Conservation (phyloP, 2,797 vertebrate genomes). For the Sebastes trivittatus region DNA sequence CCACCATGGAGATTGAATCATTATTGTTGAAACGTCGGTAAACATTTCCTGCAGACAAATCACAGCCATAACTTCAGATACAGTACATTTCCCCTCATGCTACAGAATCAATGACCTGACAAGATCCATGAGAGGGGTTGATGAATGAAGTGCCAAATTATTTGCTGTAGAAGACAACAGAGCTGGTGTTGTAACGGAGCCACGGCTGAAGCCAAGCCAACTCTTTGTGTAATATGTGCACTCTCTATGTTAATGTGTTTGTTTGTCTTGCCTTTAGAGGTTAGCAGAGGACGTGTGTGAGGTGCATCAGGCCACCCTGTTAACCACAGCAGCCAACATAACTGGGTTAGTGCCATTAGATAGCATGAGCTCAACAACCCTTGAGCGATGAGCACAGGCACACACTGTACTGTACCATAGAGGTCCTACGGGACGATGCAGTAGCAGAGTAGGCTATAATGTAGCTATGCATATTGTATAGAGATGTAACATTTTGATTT, state of each 20-base stretch:
- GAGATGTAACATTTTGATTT: slow-evolving; percentile 31
- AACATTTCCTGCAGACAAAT: slow-evolving; percentile 46
- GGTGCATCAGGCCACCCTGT: slow-evolving; percentile 22
- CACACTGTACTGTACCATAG: slow-evolving; percentile 15
- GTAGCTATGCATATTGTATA: slow-evolving; percentile 35
- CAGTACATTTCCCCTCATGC: slow-evolving; percentile 27
- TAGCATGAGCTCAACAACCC: slow-evolving; percentile 31
- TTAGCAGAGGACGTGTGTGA: slow-evolving; percentile 24
- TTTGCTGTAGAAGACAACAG: slow-evolving; percentile 11
- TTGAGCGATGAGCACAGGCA: slow-evolving; percentile 31
- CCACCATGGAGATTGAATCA: slow-evolving; percentile 10
- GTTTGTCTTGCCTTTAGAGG: slow-evolving; percentile 17
- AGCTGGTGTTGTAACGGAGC: background rate
- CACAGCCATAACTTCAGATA: slow-evolving; percentile 17
- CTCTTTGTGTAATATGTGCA: background rate
- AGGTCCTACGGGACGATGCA: slow-evolving; percentile 31
- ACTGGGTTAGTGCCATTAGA: slow-evolving; percentile 39
- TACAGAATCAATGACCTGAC: slow-evolving; percentile 35
- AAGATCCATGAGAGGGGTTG: background rate
- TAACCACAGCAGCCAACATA: slow-evolving; percentile 35
- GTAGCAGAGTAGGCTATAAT: background rate
- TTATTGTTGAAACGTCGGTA: slow-evolving; percentile 19
- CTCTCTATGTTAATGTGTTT: background rate
- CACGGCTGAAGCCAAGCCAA: background rate
- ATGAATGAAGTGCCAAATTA: slow-evolving; percentile 32